A percentile compares a stretch with the other conserved stretches of the same genome.
These are phyloP conservation scores for Phoxinus dragarum DNA, from an alignment of 2,797 vertebrate species.

Conservation along the genomic window DNA sequence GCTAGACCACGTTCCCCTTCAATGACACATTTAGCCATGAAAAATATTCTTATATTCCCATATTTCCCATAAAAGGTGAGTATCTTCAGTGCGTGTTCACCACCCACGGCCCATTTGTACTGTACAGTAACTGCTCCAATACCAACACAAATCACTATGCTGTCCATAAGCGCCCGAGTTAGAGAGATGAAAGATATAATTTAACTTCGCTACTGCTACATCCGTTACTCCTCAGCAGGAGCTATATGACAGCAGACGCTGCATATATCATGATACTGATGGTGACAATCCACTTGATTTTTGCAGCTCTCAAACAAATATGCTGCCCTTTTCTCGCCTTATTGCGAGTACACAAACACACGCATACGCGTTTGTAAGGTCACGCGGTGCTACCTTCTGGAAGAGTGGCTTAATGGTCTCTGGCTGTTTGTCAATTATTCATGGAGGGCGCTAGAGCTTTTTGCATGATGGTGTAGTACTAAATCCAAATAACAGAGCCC, in stretches of 20 bases:
- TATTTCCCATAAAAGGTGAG: constrained; percentile 34
- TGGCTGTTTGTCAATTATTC: constrained; percentile 77
- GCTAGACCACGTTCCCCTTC: background rate
- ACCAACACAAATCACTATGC: constrained; percentile 50
- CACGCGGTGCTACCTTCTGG: constrained; percentile 66
- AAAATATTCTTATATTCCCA: background rate
- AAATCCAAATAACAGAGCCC: constrained; percentile 51
- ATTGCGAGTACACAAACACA: constrained; percentile 58
- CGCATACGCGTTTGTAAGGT: constrained; percentile 26
- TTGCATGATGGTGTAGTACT: constrained; percentile 70
- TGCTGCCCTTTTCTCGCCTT: background rate
- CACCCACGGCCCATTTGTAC: constrained; percentile 53
- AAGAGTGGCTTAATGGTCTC: constrained; percentile 73
- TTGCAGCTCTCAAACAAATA: background rate
- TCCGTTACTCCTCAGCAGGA: constrained; percentile 31
- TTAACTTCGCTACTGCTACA: constrained; percentile 27
- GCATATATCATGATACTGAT: constrained; percentile 9
- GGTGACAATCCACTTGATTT: background rate
- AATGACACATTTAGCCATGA: constrained; percentile 12
- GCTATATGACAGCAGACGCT: constrained; percentile 31
- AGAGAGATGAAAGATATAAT: constrained; percentile 46
- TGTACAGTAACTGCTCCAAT: constrained; percentile 41
- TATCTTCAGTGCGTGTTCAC: constrained; percentile 41
- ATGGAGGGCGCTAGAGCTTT: constrained; percentile 67
- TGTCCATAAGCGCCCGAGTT: constrained; percentile 32